Conservation (phyloP, 2,113 vertebrate species). For the Sinocyclocheilus rhinocerous region DNA sequence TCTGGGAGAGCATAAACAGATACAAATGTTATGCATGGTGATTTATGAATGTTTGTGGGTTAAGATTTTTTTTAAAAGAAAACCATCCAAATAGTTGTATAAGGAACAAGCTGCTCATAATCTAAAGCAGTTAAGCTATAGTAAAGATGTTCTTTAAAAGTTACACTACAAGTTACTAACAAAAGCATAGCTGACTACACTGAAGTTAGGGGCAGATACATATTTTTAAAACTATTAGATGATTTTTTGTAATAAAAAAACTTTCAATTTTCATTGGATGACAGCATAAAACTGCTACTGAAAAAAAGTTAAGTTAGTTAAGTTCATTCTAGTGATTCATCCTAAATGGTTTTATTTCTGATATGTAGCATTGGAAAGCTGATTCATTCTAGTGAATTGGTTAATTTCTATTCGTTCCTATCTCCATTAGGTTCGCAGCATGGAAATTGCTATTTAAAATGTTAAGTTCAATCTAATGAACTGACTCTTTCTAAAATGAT, state of each 20-base stretch:
- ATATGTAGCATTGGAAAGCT: neutral
- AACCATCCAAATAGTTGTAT: neutral
- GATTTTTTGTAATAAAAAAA: neutral
- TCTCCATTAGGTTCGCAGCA: no score
- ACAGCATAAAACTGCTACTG: neutral
- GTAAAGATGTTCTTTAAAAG: neutral
- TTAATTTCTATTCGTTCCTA: no score
- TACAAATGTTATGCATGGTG: constrained; percentile 15
- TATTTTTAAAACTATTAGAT: neutral
- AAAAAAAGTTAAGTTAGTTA: neutral
- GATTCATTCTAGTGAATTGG: no score
- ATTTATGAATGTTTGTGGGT: constrained; percentile 11
- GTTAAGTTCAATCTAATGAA: no score
- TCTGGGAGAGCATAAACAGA: constrained; percentile 22
- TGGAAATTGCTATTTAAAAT: no score
- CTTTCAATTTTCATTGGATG: neutral
- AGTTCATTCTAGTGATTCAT: neutral
- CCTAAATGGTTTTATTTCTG: neutral
- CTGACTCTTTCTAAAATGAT: neutral
- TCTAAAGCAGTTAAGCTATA: neutral
- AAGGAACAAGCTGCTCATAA: neutral
- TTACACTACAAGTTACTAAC: neutral
- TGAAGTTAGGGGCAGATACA: neutral
- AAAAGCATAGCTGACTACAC: neutral
- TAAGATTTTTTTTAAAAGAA: neutral